Evolutionary conservation across 2,888 invertebrate species (phyloP), one percentile per base, ranked within the genome.

Genomic region (Ypsolopha sequella): DNA sequence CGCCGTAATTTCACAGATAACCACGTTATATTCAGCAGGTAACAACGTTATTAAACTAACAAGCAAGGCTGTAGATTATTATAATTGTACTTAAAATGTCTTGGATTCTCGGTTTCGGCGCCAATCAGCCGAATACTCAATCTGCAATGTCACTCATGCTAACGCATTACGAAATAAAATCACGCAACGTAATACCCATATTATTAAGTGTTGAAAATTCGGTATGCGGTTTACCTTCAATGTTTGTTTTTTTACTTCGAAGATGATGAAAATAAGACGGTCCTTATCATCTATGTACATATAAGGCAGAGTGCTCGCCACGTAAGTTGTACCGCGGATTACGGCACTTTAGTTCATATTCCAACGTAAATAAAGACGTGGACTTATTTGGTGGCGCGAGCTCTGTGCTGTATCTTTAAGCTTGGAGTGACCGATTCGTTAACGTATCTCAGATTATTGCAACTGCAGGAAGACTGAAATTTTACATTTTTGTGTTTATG

Each of bases 101-200:
- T 46, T 35, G 34, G n/a, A 46, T n/a, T 34, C 45, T 34, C 24
- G 38, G 38, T 36, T 48, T 36, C 24, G 36, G 36, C 38, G 14
- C 38, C 48, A 48, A 48, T 48, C 36, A 36, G 46, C 6, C 36
- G 38, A 38, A 36, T 14, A 48, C 48, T 36, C 11, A 48, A 48
- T 36, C 24, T 24, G 48, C 48, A 36, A 48, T 48, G 48, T 48
- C 48, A 48, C 36, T 48, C 48, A 36, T 11, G 38, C 38, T 48
- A 48, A 48, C 48, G 38, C 36, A 24, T 48, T 48, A 48, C 48
- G 48, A 36, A 39, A 39, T 48, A 11, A 11, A 46, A 35, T 46
- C 46, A 46, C 46, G 46, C 46, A 46, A 46, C 46, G 11, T 34
- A 46, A 33, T 46, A 46, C 24, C 4, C 33, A 11, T 34, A 46